These are phyloP conservation scores for Nothobranchius kuhntae DNA, from an alignment of 2,113 vertebrate genomes.

Conservation along the genomic window DNA sequence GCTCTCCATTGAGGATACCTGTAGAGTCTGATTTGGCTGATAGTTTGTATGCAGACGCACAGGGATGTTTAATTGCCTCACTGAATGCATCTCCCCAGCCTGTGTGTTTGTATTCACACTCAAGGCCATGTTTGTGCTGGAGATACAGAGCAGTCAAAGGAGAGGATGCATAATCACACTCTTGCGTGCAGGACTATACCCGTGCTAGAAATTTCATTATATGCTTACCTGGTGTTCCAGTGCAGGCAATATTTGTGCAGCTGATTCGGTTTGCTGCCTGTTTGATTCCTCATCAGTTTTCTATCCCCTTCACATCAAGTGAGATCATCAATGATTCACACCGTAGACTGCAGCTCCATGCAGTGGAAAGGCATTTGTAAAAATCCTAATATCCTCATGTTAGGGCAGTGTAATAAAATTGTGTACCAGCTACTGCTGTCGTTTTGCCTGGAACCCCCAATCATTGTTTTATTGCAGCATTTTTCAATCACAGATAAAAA, in stretches of 20 bases:
- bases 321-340: slow-evolving; percentile 71
- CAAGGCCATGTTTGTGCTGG: slow-evolving; percentile 55
- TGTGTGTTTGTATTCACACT: slow-evolving; percentile 61
- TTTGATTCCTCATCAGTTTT: slow-evolving; percentile 73
- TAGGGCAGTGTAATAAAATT: slow-evolving; percentile 57
- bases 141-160: slow-evolving; percentile 60
- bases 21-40: slow-evolving; percentile 75
- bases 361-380: slow-evolving; percentile 63
- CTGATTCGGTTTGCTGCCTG: slow-evolving; percentile 63
- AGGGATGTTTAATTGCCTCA: slow-evolving; percentile 77
- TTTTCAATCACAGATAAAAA: slow-evolving; percentile 52
- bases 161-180: slow-evolving; percentile 63
- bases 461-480: slow-evolving; percentile 50
- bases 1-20: slow-evolving; percentile 73
- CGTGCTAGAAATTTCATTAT: slow-evolving; percentile 74
- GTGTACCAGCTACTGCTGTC: slow-evolving; percentile 53
- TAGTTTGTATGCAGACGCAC: slow-evolving; percentile 70
- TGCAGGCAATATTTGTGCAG: slow-evolving; percentile 65
- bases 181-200: slow-evolving; percentile 54
- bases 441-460: slow-evolving; percentile 36
- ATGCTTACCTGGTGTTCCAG: slow-evolving; percentile 73
- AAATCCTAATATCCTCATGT: slow-evolving; percentile 48
- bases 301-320: slow-evolving; percentile 55
- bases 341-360: slow-evolving; percentile 46
- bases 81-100: slow-evolving; percentile 69